These are phyloP conservation scores for Lasioglossum albipes DNA, from an alignment of 1,140 invertebrate species.

Conservation along the genomic window DNA sequence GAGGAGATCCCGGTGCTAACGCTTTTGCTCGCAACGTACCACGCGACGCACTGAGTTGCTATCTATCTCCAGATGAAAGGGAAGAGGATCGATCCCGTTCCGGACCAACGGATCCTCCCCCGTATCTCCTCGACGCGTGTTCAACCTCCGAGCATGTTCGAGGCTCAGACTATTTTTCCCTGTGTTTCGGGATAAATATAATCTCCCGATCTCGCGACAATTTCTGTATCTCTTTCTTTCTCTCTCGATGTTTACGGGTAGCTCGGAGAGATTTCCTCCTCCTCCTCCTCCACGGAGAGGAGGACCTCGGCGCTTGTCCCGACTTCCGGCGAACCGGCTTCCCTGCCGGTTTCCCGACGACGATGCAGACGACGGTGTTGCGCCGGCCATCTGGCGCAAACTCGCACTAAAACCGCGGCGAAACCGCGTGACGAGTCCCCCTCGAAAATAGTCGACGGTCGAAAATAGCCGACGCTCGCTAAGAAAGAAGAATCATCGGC, in stretches of 20 bases:
- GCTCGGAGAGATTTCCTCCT: too few species aligned
- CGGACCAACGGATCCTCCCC: conserved; percentile 2
- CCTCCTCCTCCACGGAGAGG: too few species aligned
- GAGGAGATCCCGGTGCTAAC: too few species aligned
- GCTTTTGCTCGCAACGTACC: too few species aligned
- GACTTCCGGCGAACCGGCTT: conserved; percentile 38
- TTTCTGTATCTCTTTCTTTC: not conserved
- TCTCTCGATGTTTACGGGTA: too few species aligned
- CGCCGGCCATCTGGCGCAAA: conserved; percentile 73
- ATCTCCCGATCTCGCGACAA: not conserved
- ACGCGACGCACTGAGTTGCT: too few species aligned
- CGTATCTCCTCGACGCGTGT: not conserved
- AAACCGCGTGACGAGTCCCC: conserved; percentile 75
- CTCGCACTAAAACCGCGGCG: conserved; percentile 72
- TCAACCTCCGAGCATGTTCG: not conserved
- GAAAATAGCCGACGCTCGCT: conserved; percentile 75
- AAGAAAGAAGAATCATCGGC: conserved; percentile 72
- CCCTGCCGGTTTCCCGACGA: conserved; percentile 49
- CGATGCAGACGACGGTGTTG: conserved; percentile 59
- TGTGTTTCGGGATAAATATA: not conserved
- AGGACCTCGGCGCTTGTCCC: not conserved
- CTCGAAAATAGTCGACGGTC: conserved; percentile 78
- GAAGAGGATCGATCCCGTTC: too few species aligned
- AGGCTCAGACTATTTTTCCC: not conserved
- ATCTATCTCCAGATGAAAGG: too few species aligned